phyloP scores from a whole-genome alignment of 2,797 vertebrate species.

The Alfaro cultratus region DNA sequence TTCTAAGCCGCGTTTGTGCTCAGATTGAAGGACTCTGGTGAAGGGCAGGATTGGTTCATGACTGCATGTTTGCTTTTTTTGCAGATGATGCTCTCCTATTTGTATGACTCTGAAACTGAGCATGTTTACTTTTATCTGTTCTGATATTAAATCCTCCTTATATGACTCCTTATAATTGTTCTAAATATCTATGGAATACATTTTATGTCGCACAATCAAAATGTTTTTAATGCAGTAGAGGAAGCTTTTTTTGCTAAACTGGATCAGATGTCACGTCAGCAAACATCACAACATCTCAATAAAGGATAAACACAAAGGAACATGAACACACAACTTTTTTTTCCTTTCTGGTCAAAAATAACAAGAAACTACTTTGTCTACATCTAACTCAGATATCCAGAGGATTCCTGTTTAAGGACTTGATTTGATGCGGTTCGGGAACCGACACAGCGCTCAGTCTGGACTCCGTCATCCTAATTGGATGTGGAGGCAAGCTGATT shows the following conservation, averaged over 20 bases:
- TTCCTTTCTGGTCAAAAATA: not conserved
- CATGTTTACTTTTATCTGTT: not conserved
- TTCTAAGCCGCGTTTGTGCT: not conserved
- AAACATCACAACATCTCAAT: not conserved
- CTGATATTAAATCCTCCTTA: not conserved
- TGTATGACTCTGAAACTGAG: not conserved
- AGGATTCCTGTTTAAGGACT: not conserved
- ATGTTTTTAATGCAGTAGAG: not conserved
- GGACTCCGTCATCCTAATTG: conserved; percentile 18
- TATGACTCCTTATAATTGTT: not conserved
- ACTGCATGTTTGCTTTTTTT: not conserved
- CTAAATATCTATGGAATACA: not conserved
- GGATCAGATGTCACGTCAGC: not conserved
- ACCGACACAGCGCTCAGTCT: not conserved
- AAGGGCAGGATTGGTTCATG: not conserved
- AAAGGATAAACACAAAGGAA: not conserved
- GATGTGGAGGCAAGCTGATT: conserved; percentile 22
- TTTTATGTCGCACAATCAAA: not conserved
- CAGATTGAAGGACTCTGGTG: not conserved
- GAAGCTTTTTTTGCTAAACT: not conserved
- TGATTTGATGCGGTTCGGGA: conserved; percentile 1
- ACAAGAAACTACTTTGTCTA: not conserved
- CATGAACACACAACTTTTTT: not conserved
- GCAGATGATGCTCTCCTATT: not conserved
- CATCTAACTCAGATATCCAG: not conserved